A percentile compares a stretch with the other conserved stretches of the same genome.
phyloP scores from a whole-genome alignment of 2,888 invertebrate species.

The Melinaea marsaeus region DNA sequence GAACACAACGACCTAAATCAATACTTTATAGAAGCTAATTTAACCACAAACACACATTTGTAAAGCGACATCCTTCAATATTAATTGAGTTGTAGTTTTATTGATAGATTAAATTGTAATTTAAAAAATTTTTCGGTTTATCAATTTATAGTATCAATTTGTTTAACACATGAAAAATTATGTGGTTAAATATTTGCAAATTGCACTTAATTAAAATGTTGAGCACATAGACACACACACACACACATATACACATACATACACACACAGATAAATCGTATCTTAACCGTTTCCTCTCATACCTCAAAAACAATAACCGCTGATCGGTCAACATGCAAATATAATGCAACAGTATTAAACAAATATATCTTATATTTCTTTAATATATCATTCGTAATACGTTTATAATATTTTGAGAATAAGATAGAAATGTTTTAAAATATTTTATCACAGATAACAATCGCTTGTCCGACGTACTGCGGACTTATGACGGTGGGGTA shows the following conservation, averaged over 20 bases:
- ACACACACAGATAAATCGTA: background rate
- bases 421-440: no score
- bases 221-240: background rate
- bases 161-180: no score
- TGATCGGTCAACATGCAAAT: background rate
- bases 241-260: no score
- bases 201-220: background rate
- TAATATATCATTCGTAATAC: no score
- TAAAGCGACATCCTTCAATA: no score
- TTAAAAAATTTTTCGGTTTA: no score
- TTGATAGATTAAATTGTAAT: no score
- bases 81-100: no score
- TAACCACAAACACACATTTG: background rate
- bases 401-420: no score
- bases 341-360: background rate
- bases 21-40: background rate
- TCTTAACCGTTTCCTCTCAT: background rate
- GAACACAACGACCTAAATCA: background rate
- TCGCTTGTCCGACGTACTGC: slow-evolving; percentile 10
- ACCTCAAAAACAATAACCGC: background rate
- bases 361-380: background rate
- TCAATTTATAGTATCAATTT: no score
- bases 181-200: background rate
- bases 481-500: slow-evolving; percentile 12
- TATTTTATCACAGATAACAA: slow-evolving; percentile 3